phyloP scores from a whole-genome alignment of 2,888 invertebrate species.

The Nudaria mundana region DNA sequence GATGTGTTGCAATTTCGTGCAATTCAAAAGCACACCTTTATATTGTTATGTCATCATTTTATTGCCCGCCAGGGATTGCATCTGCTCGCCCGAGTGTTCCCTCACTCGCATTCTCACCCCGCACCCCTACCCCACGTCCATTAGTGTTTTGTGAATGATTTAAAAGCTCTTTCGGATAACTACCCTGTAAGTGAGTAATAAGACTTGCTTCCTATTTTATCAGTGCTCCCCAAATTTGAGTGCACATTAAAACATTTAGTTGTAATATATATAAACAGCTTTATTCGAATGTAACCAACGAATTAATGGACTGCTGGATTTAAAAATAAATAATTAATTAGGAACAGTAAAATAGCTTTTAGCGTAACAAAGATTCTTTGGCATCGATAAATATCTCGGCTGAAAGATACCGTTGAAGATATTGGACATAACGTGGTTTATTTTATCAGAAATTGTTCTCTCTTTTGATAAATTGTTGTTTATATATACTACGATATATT shows the following conservation, averaged over 20 bases:
- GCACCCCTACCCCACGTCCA: slow-evolving; percentile 72
- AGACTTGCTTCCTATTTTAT: slow-evolving; percentile 80
- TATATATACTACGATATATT: too few species aligned
- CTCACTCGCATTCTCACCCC: slow-evolving; percentile 33
- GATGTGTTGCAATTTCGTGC: slow-evolving; percentile 63
- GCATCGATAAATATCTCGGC: slow-evolving; percentile 23
- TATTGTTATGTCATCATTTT: slow-evolving; percentile 78
- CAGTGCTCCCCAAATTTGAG: slow-evolving; percentile 80
- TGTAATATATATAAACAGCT: slow-evolving; percentile 43
- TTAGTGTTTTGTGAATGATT: slow-evolving; percentile 82
- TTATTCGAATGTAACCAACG: slow-evolving; percentile 31
- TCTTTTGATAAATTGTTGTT: too few species aligned
- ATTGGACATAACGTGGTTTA: too few species aligned
- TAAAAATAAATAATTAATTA: slow-evolving; percentile 30
- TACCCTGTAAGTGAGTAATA: slow-evolving; percentile 82
- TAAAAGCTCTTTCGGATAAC: slow-evolving; percentile 82
- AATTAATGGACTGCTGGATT: slow-evolving; percentile 45
- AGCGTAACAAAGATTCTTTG: slow-evolving; percentile 34
- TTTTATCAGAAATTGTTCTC: too few species aligned
- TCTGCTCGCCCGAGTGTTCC: slow-evolving; percentile 51
- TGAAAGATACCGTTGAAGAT: slow-evolving; percentile 14
- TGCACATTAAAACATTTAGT: slow-evolving; percentile 77
- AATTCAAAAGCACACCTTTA: slow-evolving; percentile 73
- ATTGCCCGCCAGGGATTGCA: slow-evolving; percentile 75
- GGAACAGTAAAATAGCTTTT: slow-evolving; percentile 34